Evolutionary conservation across 2,888 invertebrate species (phyloP).

Genomic region (Falcaria lacertinaria): DNA sequence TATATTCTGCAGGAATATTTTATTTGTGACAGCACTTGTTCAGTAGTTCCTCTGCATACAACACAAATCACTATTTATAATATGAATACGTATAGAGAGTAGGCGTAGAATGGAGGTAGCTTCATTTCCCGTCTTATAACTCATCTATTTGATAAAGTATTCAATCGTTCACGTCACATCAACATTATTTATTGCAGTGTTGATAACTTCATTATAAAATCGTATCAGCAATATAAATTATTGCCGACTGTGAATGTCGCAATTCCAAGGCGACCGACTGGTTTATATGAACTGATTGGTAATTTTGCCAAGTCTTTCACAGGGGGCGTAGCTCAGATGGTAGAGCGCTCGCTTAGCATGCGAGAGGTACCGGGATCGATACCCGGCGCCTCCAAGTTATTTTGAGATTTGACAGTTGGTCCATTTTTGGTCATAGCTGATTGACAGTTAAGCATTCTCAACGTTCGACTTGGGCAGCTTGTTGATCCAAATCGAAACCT

Average conservation of each 20-base stretch:
- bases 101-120: not conserved
- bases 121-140: not conserved
- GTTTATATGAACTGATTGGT: not conserved
- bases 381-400: constrained; percentile 72
- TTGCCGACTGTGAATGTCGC: not conserved
- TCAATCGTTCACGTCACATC: not conserved
- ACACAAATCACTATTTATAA: too few relatives aligned
- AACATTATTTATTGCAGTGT: not conserved
- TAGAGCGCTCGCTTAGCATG: constrained; percentile 80
- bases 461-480: not conserved
- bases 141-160: not conserved
- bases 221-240: not conserved
- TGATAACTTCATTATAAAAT: not conserved
- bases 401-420: constrained; percentile 6
- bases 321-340: constrained; percentile 80
- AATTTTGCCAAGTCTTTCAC: not conserved
- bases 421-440: not conserved
- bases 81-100: too few relatives aligned
- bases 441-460: not conserved
- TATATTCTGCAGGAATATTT: too few relatives aligned
- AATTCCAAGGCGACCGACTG: not conserved
- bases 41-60: too few relatives aligned
- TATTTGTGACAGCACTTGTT: too few relatives aligned
- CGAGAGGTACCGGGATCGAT: constrained; percentile 79
- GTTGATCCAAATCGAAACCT: not conserved